Base-by-base conservation (phyloP, 1,140 invertebrate genomes). In the Solen grandis region DNA sequence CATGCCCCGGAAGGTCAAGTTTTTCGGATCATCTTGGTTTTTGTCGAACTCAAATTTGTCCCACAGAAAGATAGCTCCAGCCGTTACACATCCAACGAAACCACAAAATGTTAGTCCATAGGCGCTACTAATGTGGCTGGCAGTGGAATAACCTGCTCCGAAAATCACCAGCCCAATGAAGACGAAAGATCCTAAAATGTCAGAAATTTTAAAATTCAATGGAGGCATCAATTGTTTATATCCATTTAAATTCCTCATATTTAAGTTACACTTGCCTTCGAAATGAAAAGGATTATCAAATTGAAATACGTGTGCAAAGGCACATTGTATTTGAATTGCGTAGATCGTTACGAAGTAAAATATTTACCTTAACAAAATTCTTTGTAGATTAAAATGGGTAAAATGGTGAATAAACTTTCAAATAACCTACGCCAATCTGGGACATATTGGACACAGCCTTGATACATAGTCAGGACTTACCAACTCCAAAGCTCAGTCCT, bases 61-160 rank as follows among this genome's bases (percentile, higher is more conserved):
- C 75, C 75, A 78, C 25, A 78, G 65, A 60, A 78, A 78, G 1
- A 78, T 31, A 29, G 63, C 75, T 25, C 75, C 75, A 8, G 62
- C 31, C 8, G 55, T 36, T 22, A 41, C 59, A 14, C 60, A 14
- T 19, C 75, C 63, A 68, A 69, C 2, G 35, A 78, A 78, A 13
- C 60, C 75, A 38, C 75, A 78, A 29, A 78, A 68, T n/a, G 75
- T 69, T 1, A 78, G 63, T 46, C 75, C 75, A 41, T 57, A 78
- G 0, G 75, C 63, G 46, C 75, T 78, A 29, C 75, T 78, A 13
- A 78, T 54, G 25, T 66, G 75, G 19, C 75, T 78, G 13, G 75
- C 57, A 36, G 65, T 41, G 25, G 50, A 31, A 16, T 78, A 65
- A 22, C 29, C 54, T 0, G 75, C 25, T 1, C 46, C 75, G 35